Conservation (phyloP, 1,140 invertebrate species). For the Mercenaria mercenaria region DNA sequence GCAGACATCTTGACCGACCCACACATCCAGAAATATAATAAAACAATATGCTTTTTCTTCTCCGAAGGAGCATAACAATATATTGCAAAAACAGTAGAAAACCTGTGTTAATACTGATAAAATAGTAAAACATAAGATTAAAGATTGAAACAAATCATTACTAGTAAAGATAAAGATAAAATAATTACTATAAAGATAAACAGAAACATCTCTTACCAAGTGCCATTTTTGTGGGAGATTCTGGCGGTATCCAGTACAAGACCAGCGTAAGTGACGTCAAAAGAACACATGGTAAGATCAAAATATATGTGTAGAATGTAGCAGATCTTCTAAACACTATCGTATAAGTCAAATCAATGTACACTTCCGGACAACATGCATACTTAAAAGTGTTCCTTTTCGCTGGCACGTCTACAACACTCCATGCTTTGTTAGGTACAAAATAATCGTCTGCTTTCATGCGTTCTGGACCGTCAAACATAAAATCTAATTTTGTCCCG, state of each 20-base stretch:
- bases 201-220: constrained; percentile 85
- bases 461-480: constrained; percentile 53
- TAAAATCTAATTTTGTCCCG: constrained; percentile 82
- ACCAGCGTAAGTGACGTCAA: constrained; percentile 85
- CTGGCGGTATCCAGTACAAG: constrained; percentile 86
- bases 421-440: constrained; percentile 85
- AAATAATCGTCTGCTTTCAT: constrained; percentile 79
- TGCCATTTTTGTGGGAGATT: constrained; percentile 86
- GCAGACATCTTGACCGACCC: too few species aligned
- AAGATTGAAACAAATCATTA: too few species aligned
- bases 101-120: too few species aligned
- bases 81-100: too few species aligned
- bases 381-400: constrained; percentile 78
- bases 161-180: too few species aligned
- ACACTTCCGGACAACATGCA: constrained; percentile 84
- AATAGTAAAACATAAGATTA: too few species aligned
- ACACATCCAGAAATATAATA: too few species aligned
- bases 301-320: constrained; percentile 86
- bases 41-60: too few species aligned
- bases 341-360: constrained; percentile 84
- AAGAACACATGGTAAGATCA: constrained; percentile 85
- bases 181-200: too few species aligned
- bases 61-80: too few species aligned
- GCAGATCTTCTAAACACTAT: constrained; percentile 83
- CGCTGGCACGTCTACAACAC: constrained; percentile 78